Percentiles rank a stretch among this genome's conserved stretches.
Conservation (phyloP, 2,113 vertebrate genomes). For the Hiodon alosoides region DNA sequence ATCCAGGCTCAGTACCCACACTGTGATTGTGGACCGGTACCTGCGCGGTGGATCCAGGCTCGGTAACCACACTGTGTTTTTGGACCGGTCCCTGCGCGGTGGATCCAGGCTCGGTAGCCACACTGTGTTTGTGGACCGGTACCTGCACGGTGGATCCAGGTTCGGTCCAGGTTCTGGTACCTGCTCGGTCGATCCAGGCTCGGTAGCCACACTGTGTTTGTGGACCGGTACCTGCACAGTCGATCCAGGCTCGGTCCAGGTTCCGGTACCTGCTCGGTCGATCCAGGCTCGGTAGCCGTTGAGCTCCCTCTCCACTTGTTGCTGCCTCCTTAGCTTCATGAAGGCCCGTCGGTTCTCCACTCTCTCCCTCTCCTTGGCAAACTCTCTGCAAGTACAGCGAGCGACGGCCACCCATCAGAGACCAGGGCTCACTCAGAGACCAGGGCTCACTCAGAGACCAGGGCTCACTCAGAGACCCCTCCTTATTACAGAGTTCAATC, state of each 20-base stretch:
- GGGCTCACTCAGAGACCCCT: too few relatives aligned
- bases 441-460: not conserved
- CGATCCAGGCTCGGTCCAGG: too few relatives aligned
- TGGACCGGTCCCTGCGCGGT: not conserved
- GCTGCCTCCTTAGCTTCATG: conserved; percentile 95
- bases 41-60: too few relatives aligned
- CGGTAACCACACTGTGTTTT: not conserved
- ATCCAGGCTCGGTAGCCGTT: conserved; percentile 97
- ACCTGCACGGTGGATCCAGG: too few relatives aligned
- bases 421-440: not conserved
- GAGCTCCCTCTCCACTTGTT: conserved; percentile 93
- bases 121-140: too few relatives aligned
- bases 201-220: too few relatives aligned
- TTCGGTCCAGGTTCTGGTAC: too few relatives aligned
- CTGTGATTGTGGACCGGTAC: not conserved
- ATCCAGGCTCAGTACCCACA: conserved; percentile 77
- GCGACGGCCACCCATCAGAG: not conserved
- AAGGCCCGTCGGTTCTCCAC: conserved; percentile 97
- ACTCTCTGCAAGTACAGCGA: conserved; percentile 70
- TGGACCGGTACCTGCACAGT: too few relatives aligned
- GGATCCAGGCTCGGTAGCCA: too few relatives aligned
- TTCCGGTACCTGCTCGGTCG: conserved; percentile 81
- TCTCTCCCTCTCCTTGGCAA: conserved; percentile 94
- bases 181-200: too few relatives aligned
- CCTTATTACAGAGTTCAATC: too few relatives aligned